Evolutionary conservation across 2,113 vertebrate species (phyloP).

Genomic region (Cephalopholis sonnerati): DNA sequence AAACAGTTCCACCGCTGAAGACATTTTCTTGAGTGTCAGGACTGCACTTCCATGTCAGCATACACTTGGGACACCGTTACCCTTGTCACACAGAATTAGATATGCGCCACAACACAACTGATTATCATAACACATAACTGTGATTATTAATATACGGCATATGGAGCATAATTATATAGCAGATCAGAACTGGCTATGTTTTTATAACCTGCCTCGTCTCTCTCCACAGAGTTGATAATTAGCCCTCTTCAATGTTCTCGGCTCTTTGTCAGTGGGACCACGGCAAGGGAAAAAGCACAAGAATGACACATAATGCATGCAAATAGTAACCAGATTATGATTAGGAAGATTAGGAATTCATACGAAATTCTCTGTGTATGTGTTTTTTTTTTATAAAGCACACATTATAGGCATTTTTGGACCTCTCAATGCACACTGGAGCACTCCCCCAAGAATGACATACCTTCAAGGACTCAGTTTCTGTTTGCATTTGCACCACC

Average conservation of each 20-base stretch:
- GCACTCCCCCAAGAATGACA: too few species aligned
- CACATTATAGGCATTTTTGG: too few species aligned
- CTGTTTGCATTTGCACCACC: too few species aligned
- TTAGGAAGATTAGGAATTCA: conserved; percentile 4
- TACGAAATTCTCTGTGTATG: neutral
- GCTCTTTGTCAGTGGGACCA: conserved; percentile 12
- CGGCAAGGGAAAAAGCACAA: conserved; percentile 1
- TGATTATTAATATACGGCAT: conserved; percentile 27
- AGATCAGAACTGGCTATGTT: conserved; percentile 30
- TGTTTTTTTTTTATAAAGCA: neutral
- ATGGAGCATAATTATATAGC: conserved; percentile 38
- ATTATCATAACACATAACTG: conserved; percentile 23
- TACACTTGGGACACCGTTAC: conserved; percentile 4
- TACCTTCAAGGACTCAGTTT: too few species aligned
- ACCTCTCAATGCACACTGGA: too few species aligned
- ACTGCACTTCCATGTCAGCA: neutral
- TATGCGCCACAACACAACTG: conserved; percentile 21
- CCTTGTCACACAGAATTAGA: conserved; percentile 26
- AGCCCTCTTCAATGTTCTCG: conserved; percentile 5
- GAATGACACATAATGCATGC: conserved; percentile 18
- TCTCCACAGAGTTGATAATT: conserved; percentile 35
- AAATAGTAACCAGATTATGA: conserved; percentile 20
- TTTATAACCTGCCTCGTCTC: conserved; percentile 44
- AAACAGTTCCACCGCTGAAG: neutral
- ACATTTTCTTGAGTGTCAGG: conserved; percentile 6